phyloP scores from a whole-genome alignment of 2,888 invertebrate species.

The Drosophila kuntzei region DNA sequence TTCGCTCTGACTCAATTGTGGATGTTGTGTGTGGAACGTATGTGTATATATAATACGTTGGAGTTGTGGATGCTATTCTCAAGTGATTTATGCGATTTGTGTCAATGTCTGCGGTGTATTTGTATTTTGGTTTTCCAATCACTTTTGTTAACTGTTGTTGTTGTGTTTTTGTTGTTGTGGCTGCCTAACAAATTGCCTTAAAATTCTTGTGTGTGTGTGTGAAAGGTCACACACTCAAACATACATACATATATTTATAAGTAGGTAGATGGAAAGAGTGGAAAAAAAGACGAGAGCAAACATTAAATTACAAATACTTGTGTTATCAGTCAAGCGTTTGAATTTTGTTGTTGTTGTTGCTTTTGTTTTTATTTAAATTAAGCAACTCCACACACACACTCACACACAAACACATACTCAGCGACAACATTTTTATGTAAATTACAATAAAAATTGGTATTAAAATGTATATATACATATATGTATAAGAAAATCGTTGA shows the following conservation, averaged over 20 bases:
- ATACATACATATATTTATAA: background rate
- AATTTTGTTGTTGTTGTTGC: slow-evolving; percentile 36
- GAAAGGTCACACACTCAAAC: slow-evolving; percentile 34
- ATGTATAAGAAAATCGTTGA: slow-evolving; percentile 6
- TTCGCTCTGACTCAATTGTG: slow-evolving; percentile 31
- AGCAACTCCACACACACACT: slow-evolving; percentile 59
- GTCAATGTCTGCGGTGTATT: slow-evolving; percentile 38
- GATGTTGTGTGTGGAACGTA: slow-evolving; percentile 6
- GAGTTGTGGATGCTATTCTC: slow-evolving; percentile 9
- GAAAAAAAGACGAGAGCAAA: slow-evolving; percentile 16
- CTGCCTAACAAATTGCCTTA: slow-evolving; percentile 43
- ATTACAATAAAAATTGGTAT: slow-evolving; percentile 64
- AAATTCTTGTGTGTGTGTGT: slow-evolving; percentile 37
- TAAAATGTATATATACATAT: slow-evolving; percentile 31
- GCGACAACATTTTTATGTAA: slow-evolving; percentile 71
- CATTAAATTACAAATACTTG: slow-evolving; percentile 52
- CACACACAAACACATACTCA: slow-evolving; percentile 22
- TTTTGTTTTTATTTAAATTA: slow-evolving; percentile 71
- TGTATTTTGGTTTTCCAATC: slow-evolving; percentile 54
- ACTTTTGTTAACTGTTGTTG: slow-evolving; percentile 28
- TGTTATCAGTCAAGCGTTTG: slow-evolving; percentile 67
- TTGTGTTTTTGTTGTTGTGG: background rate
- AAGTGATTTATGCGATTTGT: slow-evolving; percentile 70
- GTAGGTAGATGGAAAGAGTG: slow-evolving; percentile 25
- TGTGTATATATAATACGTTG: background rate